phyloP scores from a whole-genome alignment of 2,888 invertebrate species.

The Mythimna pallens region DNA sequence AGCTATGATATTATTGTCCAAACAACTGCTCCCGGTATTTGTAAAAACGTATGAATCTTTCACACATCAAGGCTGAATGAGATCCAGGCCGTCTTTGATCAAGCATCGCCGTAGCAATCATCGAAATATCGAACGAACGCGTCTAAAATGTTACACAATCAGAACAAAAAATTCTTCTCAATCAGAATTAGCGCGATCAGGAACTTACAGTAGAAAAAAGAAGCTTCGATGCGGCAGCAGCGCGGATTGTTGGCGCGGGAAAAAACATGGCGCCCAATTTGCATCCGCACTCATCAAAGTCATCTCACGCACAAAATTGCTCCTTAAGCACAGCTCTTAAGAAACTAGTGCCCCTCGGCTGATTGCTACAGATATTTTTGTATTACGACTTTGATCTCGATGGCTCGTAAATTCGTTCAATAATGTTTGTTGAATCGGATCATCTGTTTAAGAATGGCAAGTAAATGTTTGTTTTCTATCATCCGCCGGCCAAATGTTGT shows the following conservation, averaged over 20 bases:
- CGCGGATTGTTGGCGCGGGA: constrained; percentile 77
- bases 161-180: constrained; percentile 76
- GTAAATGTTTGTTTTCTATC: constrained; percentile 89
- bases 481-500: constrained; percentile 86
- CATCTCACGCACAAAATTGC: constrained; percentile 75
- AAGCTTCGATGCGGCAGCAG: constrained; percentile 79
- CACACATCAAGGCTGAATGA: constrained; percentile 67
- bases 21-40: constrained; percentile 71
- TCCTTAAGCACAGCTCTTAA: constrained; percentile 72
- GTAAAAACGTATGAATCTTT: constrained; percentile 74
- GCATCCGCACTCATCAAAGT: constrained; percentile 71
- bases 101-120: constrained; percentile 70
- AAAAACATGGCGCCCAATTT: constrained; percentile 79
- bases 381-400: constrained; percentile 84
- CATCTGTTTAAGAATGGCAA: constrained; percentile 85
- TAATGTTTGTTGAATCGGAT: constrained; percentile 86
- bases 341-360: constrained; percentile 65
- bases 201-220: constrained; percentile 74
- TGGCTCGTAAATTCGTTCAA: constrained; percentile 84
- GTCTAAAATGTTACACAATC: constrained; percentile 70
- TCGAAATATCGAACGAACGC: constrained; percentile 67
- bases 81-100: constrained; percentile 76
- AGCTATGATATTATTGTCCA: constrained; percentile 57
- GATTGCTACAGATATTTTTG: constrained; percentile 78
- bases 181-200: constrained; percentile 79